Percentiles rank a stretch among this genome's conserved stretches.
Conservation (phyloP, 2,797 vertebrate species). For the Crypturellus tataupa region DNA sequence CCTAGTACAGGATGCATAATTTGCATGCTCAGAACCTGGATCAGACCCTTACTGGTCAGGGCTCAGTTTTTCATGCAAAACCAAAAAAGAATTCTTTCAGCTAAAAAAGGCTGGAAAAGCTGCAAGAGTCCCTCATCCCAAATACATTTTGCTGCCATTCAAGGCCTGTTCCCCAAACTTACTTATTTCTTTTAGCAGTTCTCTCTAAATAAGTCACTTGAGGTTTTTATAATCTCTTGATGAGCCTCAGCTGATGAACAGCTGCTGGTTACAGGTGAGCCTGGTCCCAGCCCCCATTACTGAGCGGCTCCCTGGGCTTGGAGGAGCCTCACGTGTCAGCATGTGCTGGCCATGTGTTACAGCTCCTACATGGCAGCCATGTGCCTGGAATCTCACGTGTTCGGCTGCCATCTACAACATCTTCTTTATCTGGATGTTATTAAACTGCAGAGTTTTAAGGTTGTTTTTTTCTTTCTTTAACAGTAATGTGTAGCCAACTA, state of each 20-base stretch:
- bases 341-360: not conserved
- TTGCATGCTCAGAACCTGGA: not conserved
- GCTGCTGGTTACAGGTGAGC: not conserved
- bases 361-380: not conserved
- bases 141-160: not conserved
- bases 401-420: not conserved
- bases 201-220: not conserved
- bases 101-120: not conserved
- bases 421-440: constrained; percentile 18
- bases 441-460: not conserved
- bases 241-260: not conserved
- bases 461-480: not conserved
- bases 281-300: not conserved
- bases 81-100: not conserved
- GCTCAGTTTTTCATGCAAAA: not conserved
- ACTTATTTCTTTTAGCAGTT: not conserved
- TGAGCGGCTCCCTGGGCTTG: not conserved
- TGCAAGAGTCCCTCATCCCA: not conserved
- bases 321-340: not conserved
- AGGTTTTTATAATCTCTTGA: not conserved
- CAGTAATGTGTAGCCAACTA: not conserved
- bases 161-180: not conserved
- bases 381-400: constrained; percentile 33
- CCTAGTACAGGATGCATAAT: not conserved
- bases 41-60: not conserved